Evolutionary conservation across 1,140 invertebrate species (phyloP).

Genomic region (Drosophila albomicans): DNA sequence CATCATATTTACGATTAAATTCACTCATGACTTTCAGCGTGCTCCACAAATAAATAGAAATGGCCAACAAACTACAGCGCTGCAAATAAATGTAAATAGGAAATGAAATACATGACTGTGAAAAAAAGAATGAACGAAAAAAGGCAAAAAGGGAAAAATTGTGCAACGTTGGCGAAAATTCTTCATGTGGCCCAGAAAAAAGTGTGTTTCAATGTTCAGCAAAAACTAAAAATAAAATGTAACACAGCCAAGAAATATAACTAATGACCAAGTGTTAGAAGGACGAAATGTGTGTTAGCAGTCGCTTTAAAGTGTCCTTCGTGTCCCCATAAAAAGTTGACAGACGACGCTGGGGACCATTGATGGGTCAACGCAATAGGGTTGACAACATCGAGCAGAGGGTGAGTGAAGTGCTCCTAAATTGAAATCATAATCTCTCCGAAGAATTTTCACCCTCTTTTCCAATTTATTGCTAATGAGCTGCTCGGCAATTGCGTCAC

Average conservation of each 20-base stretch:
- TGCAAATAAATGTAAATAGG: conserved; percentile 74
- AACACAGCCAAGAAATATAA: conserved; percentile 30
- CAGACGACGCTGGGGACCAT: conserved; percentile 2
- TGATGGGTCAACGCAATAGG: not conserved
- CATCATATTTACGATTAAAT: conserved; percentile 68
- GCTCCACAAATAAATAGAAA: conserved; percentile 33
- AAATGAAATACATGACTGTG: conserved; percentile 70
- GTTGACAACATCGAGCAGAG: not conserved
- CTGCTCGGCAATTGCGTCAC: conserved; percentile 30
- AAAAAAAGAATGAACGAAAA: conserved; percentile 43
- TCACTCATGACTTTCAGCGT: conserved; percentile 43
- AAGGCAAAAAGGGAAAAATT: conserved; percentile 31
- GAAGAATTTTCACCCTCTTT: not conserved
- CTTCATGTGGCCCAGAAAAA: conserved; percentile 24
- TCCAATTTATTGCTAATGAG: conserved; percentile 16
- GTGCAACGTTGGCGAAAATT: conserved; percentile 41
- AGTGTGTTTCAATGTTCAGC: conserved; percentile 31
- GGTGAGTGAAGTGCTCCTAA: not conserved
- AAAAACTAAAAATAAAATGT: conserved; percentile 27
- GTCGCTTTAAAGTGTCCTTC: conserved; percentile 25
- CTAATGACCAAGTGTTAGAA: conserved; percentile 27
- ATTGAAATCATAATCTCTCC: not conserved
- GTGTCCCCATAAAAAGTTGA: not conserved
- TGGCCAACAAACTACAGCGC: conserved; percentile 3
- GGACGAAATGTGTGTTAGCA: conserved; percentile 46